Evolutionary conservation across 1,140 invertebrate species (phyloP).

Genomic region (Phenacoccus solenopsis): DNA sequence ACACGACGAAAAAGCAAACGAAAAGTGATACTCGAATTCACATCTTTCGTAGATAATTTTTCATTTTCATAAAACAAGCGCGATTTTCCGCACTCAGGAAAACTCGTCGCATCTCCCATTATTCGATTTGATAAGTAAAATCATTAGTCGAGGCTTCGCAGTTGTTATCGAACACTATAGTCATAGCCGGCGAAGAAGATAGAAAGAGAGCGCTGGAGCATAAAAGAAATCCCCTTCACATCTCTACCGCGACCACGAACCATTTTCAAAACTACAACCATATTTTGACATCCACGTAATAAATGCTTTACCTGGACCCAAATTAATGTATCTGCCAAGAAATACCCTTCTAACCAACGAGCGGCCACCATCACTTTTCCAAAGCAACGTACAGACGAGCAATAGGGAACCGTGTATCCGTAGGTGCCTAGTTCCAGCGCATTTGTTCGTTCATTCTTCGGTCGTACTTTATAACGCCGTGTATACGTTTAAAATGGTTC

Average conservation of each 20-base stretch:
- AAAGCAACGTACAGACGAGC: not conserved
- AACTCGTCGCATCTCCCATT: no score
- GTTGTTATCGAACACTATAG: no score
- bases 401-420: not conserved
- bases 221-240: not conserved
- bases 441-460: not conserved
- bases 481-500: not conserved
- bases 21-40: no score
- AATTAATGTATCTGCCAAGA: conserved; percentile 2
- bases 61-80: no score
- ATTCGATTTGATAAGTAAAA: no score
- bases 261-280: conserved; percentile 2
- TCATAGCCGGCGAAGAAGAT: no score
- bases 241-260: no score
- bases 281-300: not conserved
- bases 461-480: not conserved
- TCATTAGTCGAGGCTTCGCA: not conserved
- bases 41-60: no score
- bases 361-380: not conserved
- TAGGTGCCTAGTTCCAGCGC: not conserved
- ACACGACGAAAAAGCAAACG: no score
- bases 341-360: not conserved
- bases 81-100: no score
- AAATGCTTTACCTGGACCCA: not conserved
- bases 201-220: no score